These are phyloP conservation scores for Anoplolepis gracilipes DNA, from an alignment of 1,140 invertebrate genomes.

Conservation along the genomic window DNA sequence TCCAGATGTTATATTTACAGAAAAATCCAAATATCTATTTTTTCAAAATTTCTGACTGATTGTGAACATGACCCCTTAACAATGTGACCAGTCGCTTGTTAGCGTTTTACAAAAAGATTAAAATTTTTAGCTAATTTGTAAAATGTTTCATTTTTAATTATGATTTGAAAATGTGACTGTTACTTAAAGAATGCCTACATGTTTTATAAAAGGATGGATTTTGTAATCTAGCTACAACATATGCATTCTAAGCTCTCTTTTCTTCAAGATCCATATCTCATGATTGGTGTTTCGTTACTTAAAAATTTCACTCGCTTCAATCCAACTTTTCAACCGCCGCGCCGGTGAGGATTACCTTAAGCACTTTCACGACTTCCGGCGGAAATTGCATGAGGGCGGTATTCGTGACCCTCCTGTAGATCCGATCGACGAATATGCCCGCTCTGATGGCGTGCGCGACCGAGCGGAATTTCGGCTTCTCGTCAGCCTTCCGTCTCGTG, in stretches of 20 bases:
- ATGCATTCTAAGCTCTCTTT: background rate
- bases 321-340: background rate
- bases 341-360: constrained; percentile 90
- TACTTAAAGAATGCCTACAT: too few relatives aligned
- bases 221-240: too few relatives aligned
- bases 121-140: too few relatives aligned
- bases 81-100: too few relatives aligned
- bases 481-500: constrained; percentile 90
- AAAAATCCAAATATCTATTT: too few relatives aligned
- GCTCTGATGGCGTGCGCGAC: constrained; percentile 99
- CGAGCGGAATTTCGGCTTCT: constrained; percentile 95
- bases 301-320: constrained; percentile 4
- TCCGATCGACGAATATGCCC: constrained; percentile 98
- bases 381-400: constrained; percentile 96
- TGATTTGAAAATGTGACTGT: too few relatives aligned
- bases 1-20: too few relatives aligned
- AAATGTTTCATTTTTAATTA: too few relatives aligned
- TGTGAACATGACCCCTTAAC: too few relatives aligned
- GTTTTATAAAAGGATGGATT: too few relatives aligned
- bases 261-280: background rate
- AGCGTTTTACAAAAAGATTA: too few relatives aligned
- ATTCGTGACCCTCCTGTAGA: constrained; percentile 95
- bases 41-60: too few relatives aligned
- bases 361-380: constrained; percentile 93
- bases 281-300: background rate